Evolutionary conservation across 2,113 vertebrate genomes (phyloP).

Genomic region (Gasterosteus aculeatus): DNA sequence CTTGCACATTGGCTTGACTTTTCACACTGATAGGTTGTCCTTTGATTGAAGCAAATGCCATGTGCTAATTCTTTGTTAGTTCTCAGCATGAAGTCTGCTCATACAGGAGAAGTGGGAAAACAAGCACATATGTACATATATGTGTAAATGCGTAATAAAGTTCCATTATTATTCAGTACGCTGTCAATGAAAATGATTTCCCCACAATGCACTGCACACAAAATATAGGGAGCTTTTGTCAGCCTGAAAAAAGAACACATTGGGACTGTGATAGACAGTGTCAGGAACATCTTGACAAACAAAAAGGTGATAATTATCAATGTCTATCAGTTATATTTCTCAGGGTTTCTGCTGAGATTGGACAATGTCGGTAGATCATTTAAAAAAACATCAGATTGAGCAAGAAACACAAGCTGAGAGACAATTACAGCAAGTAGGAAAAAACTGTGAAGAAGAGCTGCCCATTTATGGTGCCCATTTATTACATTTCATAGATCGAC

Average conservation of each 20-base stretch:
- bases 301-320: background rate
- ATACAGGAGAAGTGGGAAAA: background rate
- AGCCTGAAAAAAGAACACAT: background rate
- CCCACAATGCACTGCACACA: background rate
- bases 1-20: background rate
- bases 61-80: background rate
- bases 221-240: background rate
- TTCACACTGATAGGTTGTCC: background rate
- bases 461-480: no score
- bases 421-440: background rate
- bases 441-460: background rate
- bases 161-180: no score
- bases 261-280: background rate
- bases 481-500: background rate
- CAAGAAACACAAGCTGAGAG: background rate
- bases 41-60: background rate
- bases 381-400: background rate
- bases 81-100: background rate
- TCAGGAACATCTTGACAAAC: background rate
- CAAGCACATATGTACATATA: background rate
- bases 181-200: background rate
- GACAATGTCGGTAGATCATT: background rate
- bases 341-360: background rate
- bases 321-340: background rate
- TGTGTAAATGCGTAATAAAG: background rate